Percentiles rank a stretch among this genome's conserved stretches.
Conservation (phyloP, 2,888 invertebrate species). For the Pandemis corylana region DNA sequence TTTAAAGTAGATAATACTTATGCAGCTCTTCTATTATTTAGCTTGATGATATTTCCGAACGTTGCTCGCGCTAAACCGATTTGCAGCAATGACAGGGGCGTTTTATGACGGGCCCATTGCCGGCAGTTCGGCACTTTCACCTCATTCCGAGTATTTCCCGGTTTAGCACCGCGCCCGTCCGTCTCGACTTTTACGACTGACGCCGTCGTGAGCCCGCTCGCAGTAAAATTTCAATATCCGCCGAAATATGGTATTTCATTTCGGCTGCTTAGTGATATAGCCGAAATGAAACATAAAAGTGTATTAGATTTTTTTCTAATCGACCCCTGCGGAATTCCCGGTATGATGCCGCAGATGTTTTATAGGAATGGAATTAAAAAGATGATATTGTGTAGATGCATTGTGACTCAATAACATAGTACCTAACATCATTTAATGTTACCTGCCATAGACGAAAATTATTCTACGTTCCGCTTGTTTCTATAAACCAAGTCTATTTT, state of each 20-base stretch:
- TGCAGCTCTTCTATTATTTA: not conserved
- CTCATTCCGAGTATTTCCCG: conserved; percentile 47
- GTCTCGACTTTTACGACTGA: conserved; percentile 55
- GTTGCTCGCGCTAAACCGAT: conserved; percentile 49
- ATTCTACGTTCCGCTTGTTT: too few relatives aligned
- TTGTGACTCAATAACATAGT: not conserved
- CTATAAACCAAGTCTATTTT: too few relatives aligned
- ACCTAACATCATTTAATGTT: not conserved
- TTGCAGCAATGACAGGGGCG: conserved; percentile 47
- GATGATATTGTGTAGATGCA: not conserved
- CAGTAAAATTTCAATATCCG: conserved; percentile 74
- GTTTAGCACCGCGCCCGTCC: conserved; percentile 53
- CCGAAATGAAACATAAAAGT: conserved; percentile 57
- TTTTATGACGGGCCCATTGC: conserved; percentile 59
- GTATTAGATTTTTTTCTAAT: conserved; percentile 55
- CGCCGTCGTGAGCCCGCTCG: conserved; percentile 56
- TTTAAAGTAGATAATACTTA: too few relatives aligned
- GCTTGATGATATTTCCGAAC: conserved; percentile 4
- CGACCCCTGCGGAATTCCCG: conserved; percentile 35
- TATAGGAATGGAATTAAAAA: not conserved
- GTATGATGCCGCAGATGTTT: conserved; percentile 3
- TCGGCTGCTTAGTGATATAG: conserved; percentile 59
- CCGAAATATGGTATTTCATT: conserved; percentile 71
- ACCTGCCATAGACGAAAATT: too few relatives aligned
- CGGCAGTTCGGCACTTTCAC: conserved; percentile 53